These are phyloP conservation scores for Pseudococcus longispinus DNA, from an alignment of 2,888 invertebrate species.

Conservation along the genomic window DNA sequence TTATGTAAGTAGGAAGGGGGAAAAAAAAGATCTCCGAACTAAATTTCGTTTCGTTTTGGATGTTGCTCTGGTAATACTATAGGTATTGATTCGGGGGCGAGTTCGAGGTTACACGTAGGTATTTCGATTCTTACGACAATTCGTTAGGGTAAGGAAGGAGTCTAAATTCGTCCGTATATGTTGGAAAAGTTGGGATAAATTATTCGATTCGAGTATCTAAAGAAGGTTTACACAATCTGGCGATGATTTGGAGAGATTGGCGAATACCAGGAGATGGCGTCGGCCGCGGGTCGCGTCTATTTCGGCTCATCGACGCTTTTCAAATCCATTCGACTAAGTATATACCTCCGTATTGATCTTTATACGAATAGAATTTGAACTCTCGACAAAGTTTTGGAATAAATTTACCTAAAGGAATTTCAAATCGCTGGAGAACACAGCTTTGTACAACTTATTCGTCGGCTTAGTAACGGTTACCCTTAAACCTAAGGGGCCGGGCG, in stretches of 20 bases:
- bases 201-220: background rate
- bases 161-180: background rate
- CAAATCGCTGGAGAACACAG: conserved; percentile 16
- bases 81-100: background rate
- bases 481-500: background rate
- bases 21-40: background rate
- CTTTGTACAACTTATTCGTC: conserved; percentile 34
- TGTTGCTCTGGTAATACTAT: background rate
- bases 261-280: background rate
- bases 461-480: conserved; percentile 11
- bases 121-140: background rate
- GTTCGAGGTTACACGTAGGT: background rate
- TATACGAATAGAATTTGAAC: conserved; percentile 29
- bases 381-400: conserved; percentile 29
- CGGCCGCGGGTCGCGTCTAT: background rate
- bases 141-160: background rate
- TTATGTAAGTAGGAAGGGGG: no score
- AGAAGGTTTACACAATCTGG: background rate
- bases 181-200: background rate
- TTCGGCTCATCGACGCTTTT: conserved; percentile 26
- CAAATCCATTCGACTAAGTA: background rate
- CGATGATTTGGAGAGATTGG: background rate
- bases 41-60: background rate
- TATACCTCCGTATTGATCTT: background rate
- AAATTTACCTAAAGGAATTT: conserved; percentile 45